Base-by-base conservation (phyloP, 1,140 invertebrate genomes). In the Drosophila funebris region DNA sequence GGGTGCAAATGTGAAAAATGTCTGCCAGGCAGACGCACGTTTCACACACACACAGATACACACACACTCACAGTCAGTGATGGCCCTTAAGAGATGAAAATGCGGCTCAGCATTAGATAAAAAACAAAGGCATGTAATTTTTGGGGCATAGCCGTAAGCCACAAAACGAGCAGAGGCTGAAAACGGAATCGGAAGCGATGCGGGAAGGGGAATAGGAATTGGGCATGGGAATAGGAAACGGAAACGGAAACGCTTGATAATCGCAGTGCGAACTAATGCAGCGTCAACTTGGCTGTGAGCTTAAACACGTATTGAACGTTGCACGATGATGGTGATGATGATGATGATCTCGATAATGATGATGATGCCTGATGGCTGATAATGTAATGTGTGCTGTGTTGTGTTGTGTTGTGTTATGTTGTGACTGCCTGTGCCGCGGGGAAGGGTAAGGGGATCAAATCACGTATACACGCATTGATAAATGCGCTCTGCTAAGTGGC, bases 81-180 rank as follows among this genome's bases (percentile, higher is more conserved):
- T 43, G 57, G 78, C 62, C 57, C 82, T 84, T 84, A 84, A 84
- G 76, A 76, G 63, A 76, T 27, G 73, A 71, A 63, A 84, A 76
- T 84, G 72, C 67, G 71, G 53, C 60, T 37, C 48, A 69, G 73
- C 73, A 79, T 84, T 84, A 84, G 81, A 84, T 84, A 84, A 84
- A 84, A 84, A 84, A 84, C 81, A 83, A 83, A 84, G 81, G 81
- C 80, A 79, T 84, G 81, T 83, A 79, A 79, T 83, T 84, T 84
- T 84, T 58, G 64, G 56, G 56, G 64, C 61, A 66, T 53, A 41
- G 73, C 70, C 76, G 43, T 79, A 73, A 79, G 80, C 81, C 81
- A 62, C 80, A 84, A 61, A 73, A 83, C 67, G 80, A 76, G 80
- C 52, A 29, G 60, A 62, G 48, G 29, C 18, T 37, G 58, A 39